Evolutionary conservation across 1,140 invertebrate species (phyloP).

Genomic region (Nasonia vitripennis): DNA sequence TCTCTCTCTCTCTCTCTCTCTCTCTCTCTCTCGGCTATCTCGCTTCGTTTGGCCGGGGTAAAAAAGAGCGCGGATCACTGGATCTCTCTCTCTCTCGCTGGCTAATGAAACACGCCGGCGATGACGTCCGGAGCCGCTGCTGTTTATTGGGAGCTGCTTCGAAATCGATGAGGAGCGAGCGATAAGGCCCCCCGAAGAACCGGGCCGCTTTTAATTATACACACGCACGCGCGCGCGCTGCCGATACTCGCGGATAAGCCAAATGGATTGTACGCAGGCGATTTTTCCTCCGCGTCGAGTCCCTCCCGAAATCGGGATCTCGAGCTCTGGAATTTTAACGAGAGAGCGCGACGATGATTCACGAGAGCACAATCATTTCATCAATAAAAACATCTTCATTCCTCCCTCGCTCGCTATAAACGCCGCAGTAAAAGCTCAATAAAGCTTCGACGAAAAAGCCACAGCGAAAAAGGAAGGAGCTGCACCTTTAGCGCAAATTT

Average conservation of each 20-base stretch:
- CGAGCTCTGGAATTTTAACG: background rate
- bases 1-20: no score
- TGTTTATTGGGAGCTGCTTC: constrained; percentile 28
- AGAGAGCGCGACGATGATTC: background rate
- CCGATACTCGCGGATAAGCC: constrained; percentile 47
- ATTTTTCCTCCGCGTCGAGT: background rate
- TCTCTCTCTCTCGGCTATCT: background rate
- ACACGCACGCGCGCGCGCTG: background rate
- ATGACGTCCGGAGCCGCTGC: background rate
- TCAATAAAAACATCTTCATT: background rate
- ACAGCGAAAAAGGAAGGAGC: background rate
- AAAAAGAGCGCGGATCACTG: constrained; percentile 25
- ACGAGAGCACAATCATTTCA: background rate
- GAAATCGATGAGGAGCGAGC: constrained; percentile 51
- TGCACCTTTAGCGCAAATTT: constrained; percentile 15
- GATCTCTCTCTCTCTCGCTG: background rate
- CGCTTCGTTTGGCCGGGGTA: constrained; percentile 30
- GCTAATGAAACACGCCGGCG: constrained; percentile 51
- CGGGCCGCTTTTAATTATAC: constrained; percentile 50
- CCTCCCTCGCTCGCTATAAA: constrained; percentile 17
- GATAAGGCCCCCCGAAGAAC: constrained; percentile 42
- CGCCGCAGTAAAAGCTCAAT: constrained; percentile 45
- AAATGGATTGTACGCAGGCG: background rate
- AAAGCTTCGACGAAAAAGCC: background rate
- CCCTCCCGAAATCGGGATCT: background rate